Percentiles rank a stretch among this genome's conserved stretches.
Conservation (phyloP, 2,797 vertebrate species). For the Diceros bicornis region DNA sequence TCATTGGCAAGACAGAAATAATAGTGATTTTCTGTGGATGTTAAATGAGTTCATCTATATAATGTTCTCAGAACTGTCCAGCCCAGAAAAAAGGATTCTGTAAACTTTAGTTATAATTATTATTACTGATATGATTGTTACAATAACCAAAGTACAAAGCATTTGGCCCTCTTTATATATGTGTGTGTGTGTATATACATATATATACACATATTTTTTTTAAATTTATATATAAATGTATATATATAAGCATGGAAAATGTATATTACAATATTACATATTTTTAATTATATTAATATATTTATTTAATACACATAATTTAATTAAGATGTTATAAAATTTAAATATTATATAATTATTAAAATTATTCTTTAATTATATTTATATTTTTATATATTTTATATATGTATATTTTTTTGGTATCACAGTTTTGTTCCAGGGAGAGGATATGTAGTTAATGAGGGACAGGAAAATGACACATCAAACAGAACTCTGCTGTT, state of each 20-base stretch:
- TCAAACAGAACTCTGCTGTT: no score
- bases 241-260: not conserved
- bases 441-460: not conserved
- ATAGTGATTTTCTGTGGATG: not conserved
- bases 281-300: not conserved
- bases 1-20: not conserved
- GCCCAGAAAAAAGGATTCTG: not conserved
- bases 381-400: not conserved
- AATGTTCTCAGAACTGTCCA: not conserved
- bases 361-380: not conserved
- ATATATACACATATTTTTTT: not conserved
- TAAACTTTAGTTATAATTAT: not conserved
- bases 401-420: not conserved
- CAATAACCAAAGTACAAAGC: not conserved
- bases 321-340: no score
- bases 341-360: not conserved
- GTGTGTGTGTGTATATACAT: no score
- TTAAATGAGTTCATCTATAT: not conserved
- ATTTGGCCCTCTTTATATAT: not conserved
- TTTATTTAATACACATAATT: no score
- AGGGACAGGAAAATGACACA: not conserved
- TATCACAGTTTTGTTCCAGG: not conserved
- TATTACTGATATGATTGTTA: not conserved
- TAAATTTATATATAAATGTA: not conserved
- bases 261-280: not conserved